A percentile compares a stretch with the other conserved stretches of the same genome.
Conservation (phyloP, 2,888 invertebrate genomes). For the Anarsia innoxiella region DNA sequence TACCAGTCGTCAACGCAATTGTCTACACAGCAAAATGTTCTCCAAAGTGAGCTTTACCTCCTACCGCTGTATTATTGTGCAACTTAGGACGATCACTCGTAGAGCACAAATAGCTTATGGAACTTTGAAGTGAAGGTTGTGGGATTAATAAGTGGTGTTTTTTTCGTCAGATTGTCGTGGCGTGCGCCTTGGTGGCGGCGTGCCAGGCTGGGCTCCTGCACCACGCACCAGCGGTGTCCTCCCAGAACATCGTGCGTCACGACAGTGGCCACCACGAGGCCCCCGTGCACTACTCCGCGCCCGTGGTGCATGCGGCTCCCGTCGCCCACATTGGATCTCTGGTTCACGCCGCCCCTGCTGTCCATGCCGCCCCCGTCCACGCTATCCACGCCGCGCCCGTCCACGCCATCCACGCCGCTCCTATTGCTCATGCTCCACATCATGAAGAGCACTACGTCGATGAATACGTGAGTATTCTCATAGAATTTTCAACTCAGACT, state of each 20-base stretch:
- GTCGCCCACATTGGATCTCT: slow-evolving; percentile 19
- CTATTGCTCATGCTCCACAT: slow-evolving; percentile 18
- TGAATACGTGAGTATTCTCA: slow-evolving; percentile 53
- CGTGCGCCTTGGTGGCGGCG: slow-evolving; percentile 50
- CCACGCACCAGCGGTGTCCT: slow-evolving; percentile 63
- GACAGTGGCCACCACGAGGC: slow-evolving; percentile 51
- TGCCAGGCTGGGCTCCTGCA: slow-evolving; percentile 59
- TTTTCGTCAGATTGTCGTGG: slow-evolving; percentile 41
- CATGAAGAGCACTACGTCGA: slow-evolving; percentile 61
- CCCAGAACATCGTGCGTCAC: slow-evolving; percentile 64
- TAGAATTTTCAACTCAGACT: not conserved
- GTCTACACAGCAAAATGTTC: slow-evolving; percentile 67
- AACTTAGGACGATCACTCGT: not conserved
- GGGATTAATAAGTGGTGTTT: slow-evolving; percentile 7
- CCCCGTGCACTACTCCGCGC: slow-evolving; percentile 42
- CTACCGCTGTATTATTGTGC: slow-evolving; percentile 12
- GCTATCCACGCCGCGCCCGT: slow-evolving; percentile 22
- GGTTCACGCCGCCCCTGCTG: slow-evolving; percentile 22
- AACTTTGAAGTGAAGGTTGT: slow-evolving; percentile 2
- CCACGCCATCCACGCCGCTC: slow-evolving; percentile 22
- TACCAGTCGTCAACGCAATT: slow-evolving; percentile 63
- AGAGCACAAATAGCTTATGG: slow-evolving; percentile 1
- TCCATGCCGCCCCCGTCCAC: slow-evolving; percentile 26
- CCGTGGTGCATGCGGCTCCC: slow-evolving; percentile 23
- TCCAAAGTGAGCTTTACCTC: slow-evolving; percentile 60